Evolutionary conservation across 2,113 vertebrate species (phyloP).

Genomic region (Tupaia tana): DNA sequence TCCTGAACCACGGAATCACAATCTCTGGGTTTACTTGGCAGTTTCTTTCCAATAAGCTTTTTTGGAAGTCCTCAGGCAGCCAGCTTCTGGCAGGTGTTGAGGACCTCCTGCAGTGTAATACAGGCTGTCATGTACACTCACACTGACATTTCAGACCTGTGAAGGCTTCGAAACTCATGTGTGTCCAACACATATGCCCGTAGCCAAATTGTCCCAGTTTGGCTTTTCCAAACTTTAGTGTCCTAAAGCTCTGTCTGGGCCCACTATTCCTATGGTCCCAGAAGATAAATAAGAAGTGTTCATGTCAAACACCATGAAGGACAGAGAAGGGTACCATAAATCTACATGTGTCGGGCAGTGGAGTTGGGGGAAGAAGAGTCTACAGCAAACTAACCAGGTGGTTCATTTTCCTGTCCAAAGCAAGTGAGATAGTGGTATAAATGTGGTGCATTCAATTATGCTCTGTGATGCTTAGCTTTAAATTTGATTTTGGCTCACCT

Average conservation of each 20-base stretch:
- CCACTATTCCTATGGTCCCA: not conserved
- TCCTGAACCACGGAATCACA: not conserved
- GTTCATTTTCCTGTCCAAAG: not conserved
- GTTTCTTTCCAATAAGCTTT: not conserved
- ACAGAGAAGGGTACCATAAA: not conserved
- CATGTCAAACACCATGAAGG: not conserved
- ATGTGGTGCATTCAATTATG: not conserved
- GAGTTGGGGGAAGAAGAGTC: not conserved
- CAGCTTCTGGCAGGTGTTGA: not conserved
- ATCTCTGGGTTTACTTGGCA: not conserved
- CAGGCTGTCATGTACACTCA: not conserved
- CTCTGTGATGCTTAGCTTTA: not conserved
- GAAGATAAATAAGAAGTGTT: not conserved
- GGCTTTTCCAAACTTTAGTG: not conserved
- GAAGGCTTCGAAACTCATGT: not conserved
- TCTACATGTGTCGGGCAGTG: not conserved
- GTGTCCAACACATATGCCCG: not conserved
- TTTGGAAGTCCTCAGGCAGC: not conserved
- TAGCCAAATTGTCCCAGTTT: not conserved
- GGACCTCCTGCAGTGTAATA: not conserved
- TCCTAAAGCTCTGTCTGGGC: not conserved
- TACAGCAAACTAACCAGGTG: not conserved
- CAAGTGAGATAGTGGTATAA: not conserved
- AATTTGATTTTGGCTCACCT: not conserved
- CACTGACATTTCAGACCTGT: accelerated